A percentile compares a stretch with the other conserved stretches of the same genome.
Conservation (phyloP, 2,888 invertebrate species). For the Phalera bucephala region DNA sequence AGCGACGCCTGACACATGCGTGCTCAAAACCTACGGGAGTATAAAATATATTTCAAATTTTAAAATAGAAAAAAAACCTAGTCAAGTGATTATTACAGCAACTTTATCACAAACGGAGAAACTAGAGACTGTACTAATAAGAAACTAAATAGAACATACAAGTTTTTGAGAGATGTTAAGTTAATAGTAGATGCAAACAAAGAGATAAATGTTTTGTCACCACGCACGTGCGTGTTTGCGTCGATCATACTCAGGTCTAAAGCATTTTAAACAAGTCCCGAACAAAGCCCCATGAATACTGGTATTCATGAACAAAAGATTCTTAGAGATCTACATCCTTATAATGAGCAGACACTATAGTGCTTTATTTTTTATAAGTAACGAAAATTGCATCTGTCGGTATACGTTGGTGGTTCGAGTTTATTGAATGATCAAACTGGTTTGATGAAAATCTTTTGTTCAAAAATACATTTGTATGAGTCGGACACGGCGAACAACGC, state of each 20-base stretch:
- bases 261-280: slow-evolving; percentile 28
- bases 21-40: slow-evolving; percentile 36
- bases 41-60: slow-evolving; percentile 32
- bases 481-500: slow-evolving; percentile 19
- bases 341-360: slow-evolving; percentile 34
- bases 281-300: slow-evolving; percentile 33
- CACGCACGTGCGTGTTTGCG: slow-evolving; percentile 64
- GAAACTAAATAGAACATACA: slow-evolving; percentile 21
- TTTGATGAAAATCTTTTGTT: slow-evolving; percentile 44
- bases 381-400: slow-evolving; percentile 48
- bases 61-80: slow-evolving; percentile 8
- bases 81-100: slow-evolving; percentile 8
- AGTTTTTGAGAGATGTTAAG: slow-evolving; percentile 45
- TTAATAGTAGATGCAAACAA: slow-evolving; percentile 53
- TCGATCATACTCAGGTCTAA: slow-evolving; percentile 37
- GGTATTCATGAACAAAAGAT: slow-evolving; percentile 30
- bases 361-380: slow-evolving; percentile 33
- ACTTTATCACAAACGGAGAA: slow-evolving; percentile 14
- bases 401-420: slow-evolving; percentile 32
- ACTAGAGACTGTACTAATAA: slow-evolving; percentile 17
- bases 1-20: slow-evolving; percentile 36
- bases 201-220: slow-evolving; percentile 57
- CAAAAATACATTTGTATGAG: slow-evolving; percentile 25
- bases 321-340: slow-evolving; percentile 25
- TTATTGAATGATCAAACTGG: slow-evolving; percentile 47